These are phyloP conservation scores for Halcyon malimbica DNA, from an alignment of 2,113 vertebrate genomes.

Conservation along the genomic window DNA sequence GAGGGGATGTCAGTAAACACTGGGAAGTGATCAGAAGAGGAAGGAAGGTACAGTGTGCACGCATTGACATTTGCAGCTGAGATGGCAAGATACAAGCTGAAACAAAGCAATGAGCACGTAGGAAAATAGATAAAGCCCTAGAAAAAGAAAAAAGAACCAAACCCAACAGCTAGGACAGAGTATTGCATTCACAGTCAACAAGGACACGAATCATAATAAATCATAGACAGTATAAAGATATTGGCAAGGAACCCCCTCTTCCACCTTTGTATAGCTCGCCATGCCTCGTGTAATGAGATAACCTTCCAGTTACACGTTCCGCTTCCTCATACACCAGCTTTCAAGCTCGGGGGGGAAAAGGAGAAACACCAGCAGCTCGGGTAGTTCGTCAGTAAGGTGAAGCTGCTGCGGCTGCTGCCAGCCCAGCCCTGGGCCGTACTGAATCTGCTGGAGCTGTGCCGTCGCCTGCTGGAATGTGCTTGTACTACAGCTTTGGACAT, in stretches of 20 bases:
- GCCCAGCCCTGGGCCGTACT: rapidly evolving
- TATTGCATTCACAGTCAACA: neutral
- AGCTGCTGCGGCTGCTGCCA: neutral
- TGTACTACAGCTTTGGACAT: neutral
- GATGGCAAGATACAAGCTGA: neutral
- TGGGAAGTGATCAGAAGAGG: neutral
- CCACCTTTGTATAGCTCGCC: neutral
- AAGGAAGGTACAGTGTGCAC: neutral
- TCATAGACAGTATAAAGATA: neutral
- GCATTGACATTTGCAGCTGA: neutral
- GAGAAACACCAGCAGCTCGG: rapidly evolving
- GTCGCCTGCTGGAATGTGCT: constrained; percentile 40
- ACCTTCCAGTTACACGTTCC: neutral
- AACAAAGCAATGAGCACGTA: neutral
- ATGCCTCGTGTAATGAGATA: neutral
- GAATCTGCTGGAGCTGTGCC: constrained; percentile 7
- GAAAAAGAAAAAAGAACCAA: too few species aligned
- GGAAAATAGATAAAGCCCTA: neutral
- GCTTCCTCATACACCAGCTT: neutral
- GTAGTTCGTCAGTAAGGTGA: neutral
- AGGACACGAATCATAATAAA: neutral
- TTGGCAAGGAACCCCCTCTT: neutral
- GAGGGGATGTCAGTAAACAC: neutral
- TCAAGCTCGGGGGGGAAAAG: neutral
- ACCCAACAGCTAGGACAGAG: neutral